A percentile compares a stretch with the other conserved stretches of the same genome.
These are phyloP conservation scores for Astropecten irregularis DNA, from an alignment of 53 echinoderm and acorn worm species.

Conservation along the genomic window DNA sequence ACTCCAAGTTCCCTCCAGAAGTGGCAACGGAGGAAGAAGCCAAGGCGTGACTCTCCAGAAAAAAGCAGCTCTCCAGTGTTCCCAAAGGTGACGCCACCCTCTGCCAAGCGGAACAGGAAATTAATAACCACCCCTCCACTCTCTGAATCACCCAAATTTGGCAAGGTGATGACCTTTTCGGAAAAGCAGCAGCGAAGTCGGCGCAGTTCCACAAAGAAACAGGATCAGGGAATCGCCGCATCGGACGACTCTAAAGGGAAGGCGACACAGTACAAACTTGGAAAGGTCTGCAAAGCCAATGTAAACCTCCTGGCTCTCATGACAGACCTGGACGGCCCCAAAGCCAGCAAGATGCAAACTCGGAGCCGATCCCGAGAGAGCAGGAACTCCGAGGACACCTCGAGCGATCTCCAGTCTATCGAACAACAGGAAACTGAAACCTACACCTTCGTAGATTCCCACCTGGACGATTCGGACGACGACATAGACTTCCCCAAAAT, in stretches of 20 bases:
- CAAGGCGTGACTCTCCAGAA: slow-evolving; percentile 11
- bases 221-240: not conserved
- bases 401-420: not conserved
- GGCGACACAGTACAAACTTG: slow-evolving; percentile 20
- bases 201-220: slow-evolving; percentile 15
- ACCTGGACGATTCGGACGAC: slow-evolving; percentile 37
- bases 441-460: slow-evolving; percentile 38
- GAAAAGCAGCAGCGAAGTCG: not conserved
- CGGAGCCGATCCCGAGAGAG: slow-evolving; percentile 25
- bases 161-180: slow-evolving; percentile 1
- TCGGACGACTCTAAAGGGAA: not conserved
- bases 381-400: not conserved
- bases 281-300: slow-evolving; percentile 41
- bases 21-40: slow-evolving; percentile 42
- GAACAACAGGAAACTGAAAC: not conserved
- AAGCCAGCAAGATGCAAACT: slow-evolving; percentile 17
- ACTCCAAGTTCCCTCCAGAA: slow-evolving; percentile 40
- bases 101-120: not conserved
- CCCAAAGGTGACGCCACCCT: slow-evolving; percentile 22
- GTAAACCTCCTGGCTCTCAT: slow-evolving; percentile 36
- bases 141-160: slow-evolving; percentile 15
- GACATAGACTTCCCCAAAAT: slow-evolving; percentile 43
- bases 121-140: not conserved
- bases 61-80: not conserved
- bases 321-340: not conserved